These are phyloP conservation scores for Anguilla japonica DNA, from an alignment of 2,113 vertebrate genomes.

Conservation along the genomic window DNA sequence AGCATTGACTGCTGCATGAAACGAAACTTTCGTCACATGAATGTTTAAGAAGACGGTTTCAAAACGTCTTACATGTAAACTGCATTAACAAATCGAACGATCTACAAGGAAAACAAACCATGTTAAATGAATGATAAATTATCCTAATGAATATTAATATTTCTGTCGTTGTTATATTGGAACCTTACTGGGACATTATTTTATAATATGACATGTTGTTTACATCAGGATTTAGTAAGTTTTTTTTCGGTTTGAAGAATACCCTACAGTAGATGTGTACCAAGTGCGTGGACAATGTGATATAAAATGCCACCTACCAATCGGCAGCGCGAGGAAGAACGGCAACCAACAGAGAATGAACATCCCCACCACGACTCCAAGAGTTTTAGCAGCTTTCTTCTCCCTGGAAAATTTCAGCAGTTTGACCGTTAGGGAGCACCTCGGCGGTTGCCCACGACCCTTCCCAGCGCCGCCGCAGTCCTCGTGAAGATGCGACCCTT, in stretches of 20 bases:
- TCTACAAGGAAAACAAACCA: no score
- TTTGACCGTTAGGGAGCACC: slow-evolving; percentile 87
- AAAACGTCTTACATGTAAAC: no score
- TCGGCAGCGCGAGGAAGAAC: slow-evolving; percentile 89
- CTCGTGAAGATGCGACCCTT: slow-evolving; percentile 80
- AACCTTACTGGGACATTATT: no score
- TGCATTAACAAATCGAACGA: no score
- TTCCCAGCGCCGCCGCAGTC: slow-evolving; percentile 71
- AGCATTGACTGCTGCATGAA: not conserved
- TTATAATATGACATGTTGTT: no score
- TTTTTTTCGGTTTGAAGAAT: not conserved
- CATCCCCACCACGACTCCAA: slow-evolving; percentile 94
- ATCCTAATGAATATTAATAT: no score
- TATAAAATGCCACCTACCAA: slow-evolving; percentile 74
- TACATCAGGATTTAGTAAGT: no score
- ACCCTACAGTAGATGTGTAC: not conserved
- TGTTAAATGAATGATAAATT: no score
- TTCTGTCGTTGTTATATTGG: no score
- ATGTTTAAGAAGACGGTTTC: not conserved
- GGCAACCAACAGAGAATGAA: slow-evolving; percentile 93
- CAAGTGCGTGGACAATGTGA: not conserved
- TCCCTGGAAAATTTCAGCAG: slow-evolving; percentile 92
- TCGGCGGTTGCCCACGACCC: slow-evolving; percentile 77
- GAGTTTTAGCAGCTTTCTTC: slow-evolving; percentile 93
- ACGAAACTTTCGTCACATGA: not conserved